Evolutionary conservation across 2,888 invertebrate species (phyloP).

Genomic region (Omphaloscelis lunosa): DNA sequence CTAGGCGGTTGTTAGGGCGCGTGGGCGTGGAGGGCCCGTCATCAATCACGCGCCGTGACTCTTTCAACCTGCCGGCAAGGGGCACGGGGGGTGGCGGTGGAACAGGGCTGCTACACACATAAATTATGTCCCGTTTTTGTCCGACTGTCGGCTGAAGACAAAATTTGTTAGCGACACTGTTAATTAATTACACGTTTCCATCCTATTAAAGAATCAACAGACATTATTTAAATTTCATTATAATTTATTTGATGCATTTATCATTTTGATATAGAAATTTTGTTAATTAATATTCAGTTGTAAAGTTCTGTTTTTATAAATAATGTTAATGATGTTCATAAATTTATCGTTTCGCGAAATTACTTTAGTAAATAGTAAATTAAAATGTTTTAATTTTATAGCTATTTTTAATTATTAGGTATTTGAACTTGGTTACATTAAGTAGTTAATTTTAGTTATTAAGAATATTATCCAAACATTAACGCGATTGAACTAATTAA

Average conservation of each 20-base stretch:
- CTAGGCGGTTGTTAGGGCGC: conserved; percentile 84
- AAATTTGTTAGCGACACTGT: conserved; percentile 86
- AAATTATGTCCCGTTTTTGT: conserved; percentile 87
- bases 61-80: conserved; percentile 89
- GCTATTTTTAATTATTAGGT: conserved; percentile 15
- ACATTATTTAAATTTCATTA: conserved; percentile 68
- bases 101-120: conserved; percentile 83
- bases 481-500: not conserved
- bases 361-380: conserved; percentile 33
- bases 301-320: conserved; percentile 49
- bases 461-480: not conserved
- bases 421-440: not conserved
- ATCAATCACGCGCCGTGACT: conserved; percentile 89
- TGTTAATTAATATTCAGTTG: conserved; percentile 59
- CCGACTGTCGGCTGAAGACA: conserved; percentile 83
- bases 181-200: conserved; percentile 84
- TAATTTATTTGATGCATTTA: conserved; percentile 68
- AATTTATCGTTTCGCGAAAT: conserved; percentile 56
- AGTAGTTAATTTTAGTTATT: not conserved
- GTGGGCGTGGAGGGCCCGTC: conserved; percentile 84
- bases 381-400: conserved; percentile 49
- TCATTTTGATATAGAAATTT: conserved; percentile 58
- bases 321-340: conserved; percentile 55
- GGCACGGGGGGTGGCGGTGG: conserved; percentile 60
- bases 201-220: conserved; percentile 69